These are phyloP conservation scores for Diloba caeruleocephala DNA, from an alignment of 2,888 invertebrate species.

Conservation along the genomic window DNA sequence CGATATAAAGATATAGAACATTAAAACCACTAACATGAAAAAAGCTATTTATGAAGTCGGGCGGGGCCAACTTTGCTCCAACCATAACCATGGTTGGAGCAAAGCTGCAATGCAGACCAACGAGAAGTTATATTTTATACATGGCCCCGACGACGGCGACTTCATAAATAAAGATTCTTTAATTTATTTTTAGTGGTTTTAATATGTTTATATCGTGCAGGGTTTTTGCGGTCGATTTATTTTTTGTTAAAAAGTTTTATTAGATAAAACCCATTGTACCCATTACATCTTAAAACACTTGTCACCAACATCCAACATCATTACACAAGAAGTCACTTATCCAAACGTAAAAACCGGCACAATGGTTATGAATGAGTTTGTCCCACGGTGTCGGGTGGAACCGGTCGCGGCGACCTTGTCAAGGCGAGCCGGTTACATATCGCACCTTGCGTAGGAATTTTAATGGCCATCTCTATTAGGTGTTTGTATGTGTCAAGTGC, in stretches of 20 bases:
- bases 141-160: no score
- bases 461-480: conserved; percentile 41
- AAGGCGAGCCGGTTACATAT: conserved; percentile 67
- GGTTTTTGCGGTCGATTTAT: no score
- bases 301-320: conserved; percentile 10
- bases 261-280: neutral
- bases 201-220: no score
- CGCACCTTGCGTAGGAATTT: conserved; percentile 48
- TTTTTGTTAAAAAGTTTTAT: neutral
- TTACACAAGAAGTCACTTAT: neutral
- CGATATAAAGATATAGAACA: no score
- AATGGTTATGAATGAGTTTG: conserved; percentile 48
- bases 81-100: no score
- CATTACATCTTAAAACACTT: neutral
- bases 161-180: no score
- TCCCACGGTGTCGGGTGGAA: conserved; percentile 51
- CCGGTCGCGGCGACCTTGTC: conserved; percentile 71
- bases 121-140: no score
- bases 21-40: no score
- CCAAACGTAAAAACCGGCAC: conserved; percentile 26
- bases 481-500: conserved; percentile 20
- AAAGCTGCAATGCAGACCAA: no score
- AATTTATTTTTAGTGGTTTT: no score
- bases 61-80: no score
- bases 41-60: no score